Base-by-base conservation (phyloP, 2,797 vertebrate genomes). In the Leuciscus waleckii region DNA sequence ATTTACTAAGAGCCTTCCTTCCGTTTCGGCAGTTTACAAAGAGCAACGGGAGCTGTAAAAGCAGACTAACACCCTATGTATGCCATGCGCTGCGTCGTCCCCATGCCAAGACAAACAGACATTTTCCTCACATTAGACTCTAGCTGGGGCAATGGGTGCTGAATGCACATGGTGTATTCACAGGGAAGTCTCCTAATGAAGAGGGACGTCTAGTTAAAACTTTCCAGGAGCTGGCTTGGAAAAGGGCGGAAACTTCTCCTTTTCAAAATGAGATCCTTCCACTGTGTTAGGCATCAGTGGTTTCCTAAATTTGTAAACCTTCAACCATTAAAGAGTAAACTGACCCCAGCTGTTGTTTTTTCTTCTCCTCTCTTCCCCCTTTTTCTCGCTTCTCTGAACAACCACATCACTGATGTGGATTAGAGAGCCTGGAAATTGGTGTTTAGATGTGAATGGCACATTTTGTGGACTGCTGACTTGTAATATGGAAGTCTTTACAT, bases 401-500 rank as follows among this genome's bases (percentile, higher is more conserved):
- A 93, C 94, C 94, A 94, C 94, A 95, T 94, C 93, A 93, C 91
- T 92, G 21, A 79, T 84, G 87, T 76, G 32, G 89, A 91, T 91
- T 92, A 93, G 65, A 91, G 91, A 89, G 89, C 87, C 82, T 84
- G 87, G 79, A 85, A 88, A 85, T 79, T 90, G 85, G 81, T 81
- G 76, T 73, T 88, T 75, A 76, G 10, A 90, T 91, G 92, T 94
- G 92, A 94, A 93, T 93, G 90, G 90, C 90, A 92, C 92, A 90
- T 95, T 95, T 92, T 94, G 87, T 88, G 90, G 85, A 90, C 87
- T 87, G 89, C 90, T 93, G 93, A 94, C 92, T 94, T 89, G 91
- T 90, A 92, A 91, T 91, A 91, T 94, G 91, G 89, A 91, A 87
- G 26, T 85, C 91, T 92, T 93, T 92, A 93, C 92, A 95, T 95